phyloP scores from a whole-genome alignment of 2,113 vertebrate genomes.

The Vanacampus margaritifer region DNA sequence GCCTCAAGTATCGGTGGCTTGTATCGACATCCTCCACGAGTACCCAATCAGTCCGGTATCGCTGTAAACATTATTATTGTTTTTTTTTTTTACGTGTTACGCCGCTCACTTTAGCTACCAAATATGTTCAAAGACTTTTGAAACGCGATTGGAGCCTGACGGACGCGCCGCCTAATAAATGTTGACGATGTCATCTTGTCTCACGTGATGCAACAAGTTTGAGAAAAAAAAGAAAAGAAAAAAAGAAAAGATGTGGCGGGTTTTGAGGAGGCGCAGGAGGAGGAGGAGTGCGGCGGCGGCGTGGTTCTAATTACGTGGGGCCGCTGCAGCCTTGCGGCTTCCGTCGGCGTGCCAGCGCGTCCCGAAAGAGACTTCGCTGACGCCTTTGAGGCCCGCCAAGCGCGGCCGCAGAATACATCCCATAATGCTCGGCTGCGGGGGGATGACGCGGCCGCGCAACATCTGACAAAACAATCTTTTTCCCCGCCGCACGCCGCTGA shows the following conservation, averaged over 20 bases:
- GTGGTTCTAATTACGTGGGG: constrained; percentile 65
- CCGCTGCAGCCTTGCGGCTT: constrained; percentile 68
- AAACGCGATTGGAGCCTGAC: constrained; percentile 19
- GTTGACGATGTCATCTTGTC: not conserved
- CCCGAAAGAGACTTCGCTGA: constrained; percentile 72
- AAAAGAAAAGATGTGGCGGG: constrained; percentile 7
- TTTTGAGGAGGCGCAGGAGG: constrained; percentile 22
- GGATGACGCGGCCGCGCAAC: constrained; percentile 62
- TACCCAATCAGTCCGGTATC: no score
- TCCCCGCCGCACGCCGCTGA: constrained; percentile 26
- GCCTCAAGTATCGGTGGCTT: no score
- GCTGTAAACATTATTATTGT: no score
- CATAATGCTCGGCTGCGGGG: constrained; percentile 71
- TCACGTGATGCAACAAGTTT: not conserved
- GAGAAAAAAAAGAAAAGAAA: constrained; percentile 1
- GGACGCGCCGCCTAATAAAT: constrained; percentile 17
- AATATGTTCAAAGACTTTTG: not conserved
- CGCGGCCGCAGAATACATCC: constrained; percentile 62
- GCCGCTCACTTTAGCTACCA: no score
- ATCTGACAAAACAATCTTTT: constrained; percentile 79
- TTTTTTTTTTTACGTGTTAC: no score
- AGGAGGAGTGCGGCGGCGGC: constrained; percentile 22
- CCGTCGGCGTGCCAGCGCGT: constrained; percentile 67
- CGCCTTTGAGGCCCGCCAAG: constrained; percentile 74
- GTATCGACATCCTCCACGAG: no score